phyloP scores from a whole-genome alignment of 2,797 vertebrate genomes.

The Poeciliopsis turneri region DNA sequence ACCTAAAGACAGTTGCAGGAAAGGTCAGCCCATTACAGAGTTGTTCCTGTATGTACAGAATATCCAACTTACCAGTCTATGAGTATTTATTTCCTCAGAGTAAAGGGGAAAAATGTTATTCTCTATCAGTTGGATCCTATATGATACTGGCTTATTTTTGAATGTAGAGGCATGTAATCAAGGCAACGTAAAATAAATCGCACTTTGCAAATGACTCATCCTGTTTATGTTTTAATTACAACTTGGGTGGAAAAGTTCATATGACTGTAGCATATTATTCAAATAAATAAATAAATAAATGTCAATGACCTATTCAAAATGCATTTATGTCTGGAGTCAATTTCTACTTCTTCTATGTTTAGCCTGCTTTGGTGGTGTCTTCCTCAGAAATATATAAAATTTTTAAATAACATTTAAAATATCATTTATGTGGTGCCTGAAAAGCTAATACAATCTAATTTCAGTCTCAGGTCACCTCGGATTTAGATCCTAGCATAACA shows the following conservation, averaged over 20 bases:
- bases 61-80: slow-evolving; percentile 75
- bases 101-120: slow-evolving; percentile 66
- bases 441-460: slow-evolving; percentile 36
- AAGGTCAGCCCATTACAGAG: slow-evolving; percentile 77
- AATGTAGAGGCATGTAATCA: slow-evolving; percentile 87
- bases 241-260: slow-evolving; percentile 54
- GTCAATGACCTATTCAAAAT: slow-evolving; percentile 68
- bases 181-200: slow-evolving; percentile 86
- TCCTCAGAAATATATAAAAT: slow-evolving; percentile 5
- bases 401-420: background rate
- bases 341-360: slow-evolving; percentile 29
- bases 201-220: slow-evolving; percentile 83
- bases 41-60: slow-evolving; percentile 84
- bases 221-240: slow-evolving; percentile 80
- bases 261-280: slow-evolving; percentile 70
- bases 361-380: background rate
- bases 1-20: slow-evolving; percentile 82
- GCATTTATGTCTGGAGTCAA: slow-evolving; percentile 67
- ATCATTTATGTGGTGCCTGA: slow-evolving; percentile 5
- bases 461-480: slow-evolving; percentile 74
- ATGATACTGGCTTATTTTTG: slow-evolving; percentile 85
- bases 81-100: slow-evolving; percentile 63
- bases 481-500: slow-evolving; percentile 50
- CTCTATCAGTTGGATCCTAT: slow-evolving; percentile 79
- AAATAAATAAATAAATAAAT: slow-evolving; percentile 75